A percentile compares a stretch with the other conserved stretches of the same genome.
Evolutionary conservation across 2,888 invertebrate species (phyloP).

Genomic region (Dorcus parallelipipedus): DNA sequence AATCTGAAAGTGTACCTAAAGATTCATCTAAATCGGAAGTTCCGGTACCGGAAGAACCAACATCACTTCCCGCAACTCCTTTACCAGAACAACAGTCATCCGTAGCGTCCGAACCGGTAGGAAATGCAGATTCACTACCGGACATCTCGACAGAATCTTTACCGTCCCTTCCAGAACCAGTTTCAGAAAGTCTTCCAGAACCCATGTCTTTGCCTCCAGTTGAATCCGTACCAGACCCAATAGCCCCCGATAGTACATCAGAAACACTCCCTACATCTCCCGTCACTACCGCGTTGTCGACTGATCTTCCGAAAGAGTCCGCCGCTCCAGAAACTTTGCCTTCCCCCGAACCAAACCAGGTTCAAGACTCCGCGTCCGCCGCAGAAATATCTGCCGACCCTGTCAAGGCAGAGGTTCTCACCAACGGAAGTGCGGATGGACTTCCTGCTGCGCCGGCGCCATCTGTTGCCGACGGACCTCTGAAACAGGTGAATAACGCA

Average conservation of each 20-base stretch:
- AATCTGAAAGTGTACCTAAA: constrained; percentile 3
- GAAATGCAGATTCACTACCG: constrained; percentile 46
- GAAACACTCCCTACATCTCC: background rate
- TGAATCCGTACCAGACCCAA: constrained; percentile 45
- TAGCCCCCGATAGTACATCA: constrained; percentile 31
- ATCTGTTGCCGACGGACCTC: constrained; percentile 54
- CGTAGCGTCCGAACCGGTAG: constrained; percentile 27
- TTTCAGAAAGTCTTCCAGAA: constrained; percentile 41
- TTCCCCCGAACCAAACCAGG: constrained; percentile 15
- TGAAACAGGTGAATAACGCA: constrained; percentile 52
- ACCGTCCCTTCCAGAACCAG: constrained; percentile 44
- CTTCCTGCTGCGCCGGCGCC: constrained; percentile 46
- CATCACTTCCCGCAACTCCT: constrained; percentile 13
- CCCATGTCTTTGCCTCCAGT: constrained; percentile 49
- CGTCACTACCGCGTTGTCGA: background rate
- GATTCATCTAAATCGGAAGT: constrained; percentile 4
- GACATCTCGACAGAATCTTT: constrained; percentile 47
- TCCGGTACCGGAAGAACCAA: constrained; percentile 18
- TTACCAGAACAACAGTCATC: constrained; percentile 10
- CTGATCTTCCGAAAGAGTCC: constrained; percentile 2
- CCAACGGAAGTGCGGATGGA: constrained; percentile 47
- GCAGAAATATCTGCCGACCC: constrained; percentile 23
- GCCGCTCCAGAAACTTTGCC: background rate
- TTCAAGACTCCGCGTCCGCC: constrained; percentile 22
- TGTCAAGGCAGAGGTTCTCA: constrained; percentile 35